Base-by-base conservation (phyloP, 2,113 vertebrate species). In the Prionailurus viverrinus region DNA sequence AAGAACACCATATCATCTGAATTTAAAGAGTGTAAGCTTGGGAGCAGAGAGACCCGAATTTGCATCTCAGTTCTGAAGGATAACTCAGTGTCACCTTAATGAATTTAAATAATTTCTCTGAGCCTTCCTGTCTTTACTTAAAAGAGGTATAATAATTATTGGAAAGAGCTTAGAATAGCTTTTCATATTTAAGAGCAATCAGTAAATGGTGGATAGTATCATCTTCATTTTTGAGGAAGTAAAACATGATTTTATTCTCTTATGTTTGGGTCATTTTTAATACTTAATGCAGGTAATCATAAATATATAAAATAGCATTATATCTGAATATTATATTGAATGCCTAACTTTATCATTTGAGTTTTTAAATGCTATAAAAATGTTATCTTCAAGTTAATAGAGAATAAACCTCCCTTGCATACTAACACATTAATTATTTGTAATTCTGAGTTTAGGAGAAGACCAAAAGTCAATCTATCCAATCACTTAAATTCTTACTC, bases 221-320 rank as follows among this genome's bases (percentile, higher is more conserved):
- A 78, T 55, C 85, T 71, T 91, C 95, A 81, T 78, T 93, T 91
- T 11, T 51, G 21, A 96, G 27, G 16, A 63, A 81, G 41, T 80
- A 88, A 96, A 41, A 89, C 69, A 48, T 61, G 7, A 89, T 71
- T 91, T 84, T 91, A 87, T 96, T 95, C 25, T 78, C 51, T 93
- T 73, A 82, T 27, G 3, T 93, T 96, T 68, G 29, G 63, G 48
- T 55, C 73, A 84, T 9, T 71, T 93, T 93, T 84, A 91, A 95
- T 58, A 73, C 5, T 31, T 93, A 84, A 84, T 41, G 9, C 1
- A 61, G 21, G 13, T 5, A 80, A n/a, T 92, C 68, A 93, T 90
- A 95, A 92, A 83, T 82, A 95, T 19, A 76, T 89, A 87, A 87
- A 95, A 83, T 55, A 65, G 4, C 5, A 87, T 86, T 63, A 55